Evolutionary conservation across 2,113 vertebrate genomes (phyloP), one percentile per base, ranked within the genome.

Genomic region (Hippocampus comes): DNA sequence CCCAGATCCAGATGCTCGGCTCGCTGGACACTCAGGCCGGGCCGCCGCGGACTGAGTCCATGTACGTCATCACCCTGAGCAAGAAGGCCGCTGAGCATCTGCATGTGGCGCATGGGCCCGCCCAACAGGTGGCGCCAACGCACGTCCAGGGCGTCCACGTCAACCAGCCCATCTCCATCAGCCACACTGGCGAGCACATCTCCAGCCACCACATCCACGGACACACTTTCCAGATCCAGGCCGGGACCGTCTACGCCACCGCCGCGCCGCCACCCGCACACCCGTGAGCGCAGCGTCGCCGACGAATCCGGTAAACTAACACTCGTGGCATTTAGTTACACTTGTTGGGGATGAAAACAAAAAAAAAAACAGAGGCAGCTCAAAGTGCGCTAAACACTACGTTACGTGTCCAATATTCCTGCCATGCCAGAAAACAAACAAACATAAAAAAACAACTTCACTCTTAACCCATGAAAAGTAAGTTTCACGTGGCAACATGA

Each of bases 1-100:
- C 0, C 88, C 92, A 94, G 71, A 94, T 96, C 42, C 94, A 95
- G 87, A 90, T 92, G 20, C 92, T 96, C 38, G 82, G 75, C 41
- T 77, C 96, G 87, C 91, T 96, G 27, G 94, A 93, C 69, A 89
- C 91, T 66, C 92, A 91, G 78, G 86, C 94, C 78, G 82, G 1
- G 34, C 34, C 87, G 6, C 90, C 90, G 10, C 94, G 92, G 0
- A 55, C 94, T 0, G 95, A 97, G 78, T 94, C 95, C 55, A 95
- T 97, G 93, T 97, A 98, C 0, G 93, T 99, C 9, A 95, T 99
- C 84, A 95, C 96, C 0, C 90, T 98, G 76, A 96, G 94, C 15
- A 96, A 97, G 87, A 96, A 98, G 78, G 93, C 94, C 0, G 90
- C 98, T 74, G 94, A 95, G 81, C 95, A 94, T 23, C 94, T 98